Evolutionary conservation across 1,140 invertebrate genomes (phyloP).

Genomic region (Eufriesea mexicana): DNA sequence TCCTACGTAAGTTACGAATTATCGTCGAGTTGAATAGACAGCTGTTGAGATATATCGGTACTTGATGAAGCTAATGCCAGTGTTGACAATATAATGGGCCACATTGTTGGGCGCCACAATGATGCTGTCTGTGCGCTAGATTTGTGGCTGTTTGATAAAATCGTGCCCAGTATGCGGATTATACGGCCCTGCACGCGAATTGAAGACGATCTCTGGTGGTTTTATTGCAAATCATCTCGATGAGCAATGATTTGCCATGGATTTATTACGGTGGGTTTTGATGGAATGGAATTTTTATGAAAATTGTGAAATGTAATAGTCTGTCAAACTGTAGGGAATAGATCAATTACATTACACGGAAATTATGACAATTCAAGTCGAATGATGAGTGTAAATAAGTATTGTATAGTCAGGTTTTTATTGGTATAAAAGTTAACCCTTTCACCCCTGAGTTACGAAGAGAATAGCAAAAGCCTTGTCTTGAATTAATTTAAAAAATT

Average conservation of each 20-base stretch:
- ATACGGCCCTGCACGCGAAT: not conserved
- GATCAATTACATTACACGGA: too few relatives aligned
- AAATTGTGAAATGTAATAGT: not conserved
- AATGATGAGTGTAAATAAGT: too few relatives aligned
- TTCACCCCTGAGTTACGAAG: too few relatives aligned
- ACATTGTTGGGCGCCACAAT: slow-evolving; percentile 24
- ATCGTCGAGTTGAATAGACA: not conserved
- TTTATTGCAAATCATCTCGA: not conserved
- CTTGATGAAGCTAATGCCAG: slow-evolving; percentile 15
- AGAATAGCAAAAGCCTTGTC: too few relatives aligned
- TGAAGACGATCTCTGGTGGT: not conserved
- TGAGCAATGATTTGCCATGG: not conserved
- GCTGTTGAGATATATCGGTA: slow-evolving; percentile 17
- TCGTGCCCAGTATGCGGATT: not conserved
- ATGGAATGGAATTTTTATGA: not conserved
- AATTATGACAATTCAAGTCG: too few relatives aligned
- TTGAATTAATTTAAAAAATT: too few relatives aligned
- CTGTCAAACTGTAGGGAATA: too few relatives aligned
- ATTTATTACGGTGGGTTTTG: not conserved
- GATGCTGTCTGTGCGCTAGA: slow-evolving; percentile 3
- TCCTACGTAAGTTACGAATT: too few relatives aligned
- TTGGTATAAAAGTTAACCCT: too few relatives aligned
- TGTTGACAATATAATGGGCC: slow-evolving; percentile 21
- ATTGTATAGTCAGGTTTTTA: too few relatives aligned
- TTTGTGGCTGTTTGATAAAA: slow-evolving; percentile 26